Evolutionary conservation across 1,140 invertebrate species (phyloP).

Genomic region (Lepidurus apus): DNA sequence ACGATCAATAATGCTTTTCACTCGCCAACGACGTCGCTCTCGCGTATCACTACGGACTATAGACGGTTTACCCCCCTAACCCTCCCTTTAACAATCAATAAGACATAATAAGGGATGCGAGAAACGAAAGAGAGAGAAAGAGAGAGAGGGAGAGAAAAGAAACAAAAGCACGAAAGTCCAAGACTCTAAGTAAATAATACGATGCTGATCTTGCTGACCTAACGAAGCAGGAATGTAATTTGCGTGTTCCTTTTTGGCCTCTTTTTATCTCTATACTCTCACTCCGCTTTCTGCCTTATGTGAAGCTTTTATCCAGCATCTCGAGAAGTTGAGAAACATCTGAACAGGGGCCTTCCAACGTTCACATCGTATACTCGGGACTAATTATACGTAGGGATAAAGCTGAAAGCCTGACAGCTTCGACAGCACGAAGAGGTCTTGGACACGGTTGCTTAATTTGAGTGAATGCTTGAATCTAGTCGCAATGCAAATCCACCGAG

Average conservation of each 20-base stretch:
- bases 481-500: not conserved
- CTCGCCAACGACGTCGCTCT: conserved; percentile 9
- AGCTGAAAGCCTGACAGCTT: not conserved
- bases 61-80: not conserved
- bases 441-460: conserved; percentile 9
- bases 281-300: not conserved
- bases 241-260: not conserved
- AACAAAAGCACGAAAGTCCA: not conserved
- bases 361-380: not conserved
- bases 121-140: not conserved
- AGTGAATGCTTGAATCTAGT: not conserved
- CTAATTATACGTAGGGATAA: conserved; percentile 8
- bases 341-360: not conserved
- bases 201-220: not conserved
- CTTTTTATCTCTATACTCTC: not conserved
- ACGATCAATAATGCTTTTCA: conserved; percentile 22
- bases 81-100: conserved; percentile 19
- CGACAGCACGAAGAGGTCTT: not conserved
- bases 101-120: not conserved
- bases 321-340: not conserved
- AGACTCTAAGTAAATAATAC: not conserved
- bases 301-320: not conserved
- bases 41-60: conserved; percentile 7
- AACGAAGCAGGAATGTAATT: not conserved
- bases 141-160: no score